Conservation (phyloP, 2,888 invertebrate species). For the Sinodicranocentrus sp. region DNA sequence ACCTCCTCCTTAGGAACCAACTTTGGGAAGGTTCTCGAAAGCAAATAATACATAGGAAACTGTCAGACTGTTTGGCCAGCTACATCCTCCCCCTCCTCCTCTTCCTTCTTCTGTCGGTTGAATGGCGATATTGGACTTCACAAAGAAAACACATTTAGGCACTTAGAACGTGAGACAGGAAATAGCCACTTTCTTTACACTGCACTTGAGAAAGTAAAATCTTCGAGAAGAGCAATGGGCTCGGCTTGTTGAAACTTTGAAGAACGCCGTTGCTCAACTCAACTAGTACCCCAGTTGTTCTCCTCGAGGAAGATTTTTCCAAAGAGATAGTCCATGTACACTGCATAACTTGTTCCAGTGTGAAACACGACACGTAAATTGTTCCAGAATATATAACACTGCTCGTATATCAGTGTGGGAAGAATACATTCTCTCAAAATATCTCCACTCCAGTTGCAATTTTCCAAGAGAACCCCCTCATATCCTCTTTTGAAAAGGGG, state of each 20-base stretch:
- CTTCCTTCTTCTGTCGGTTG: background rate
- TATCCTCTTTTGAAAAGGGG: background rate
- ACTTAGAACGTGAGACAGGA: conserved; percentile 66
- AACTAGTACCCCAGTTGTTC: conserved; percentile 10
- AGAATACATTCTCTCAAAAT: too few relatives aligned
- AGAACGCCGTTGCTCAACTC: conserved; percentile 25
- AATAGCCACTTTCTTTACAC: conserved; percentile 70
- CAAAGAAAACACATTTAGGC: conserved; percentile 70
- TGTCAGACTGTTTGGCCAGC: background rate
- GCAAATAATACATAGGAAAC: conserved; percentile 37
- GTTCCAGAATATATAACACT: conserved; percentile 35
- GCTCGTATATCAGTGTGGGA: too few relatives aligned
- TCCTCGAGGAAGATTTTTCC: conserved; percentile 8
- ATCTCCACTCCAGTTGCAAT: background rate
- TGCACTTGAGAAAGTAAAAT: conserved; percentile 62
- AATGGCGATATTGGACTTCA: conserved; percentile 54
- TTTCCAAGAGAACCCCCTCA: background rate
- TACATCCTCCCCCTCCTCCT: conserved; percentile 2
- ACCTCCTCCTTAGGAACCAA: conserved; percentile 36
- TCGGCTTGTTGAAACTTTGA: conserved; percentile 27
- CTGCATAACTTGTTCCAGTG: background rate
- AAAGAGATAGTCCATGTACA: background rate
- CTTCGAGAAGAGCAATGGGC: conserved; percentile 52
- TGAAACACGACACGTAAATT: conserved; percentile 56
- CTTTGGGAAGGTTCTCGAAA: conserved; percentile 36